Conservation (phyloP, 2,113 vertebrate genomes). For the Lycaon pictus region DNA sequence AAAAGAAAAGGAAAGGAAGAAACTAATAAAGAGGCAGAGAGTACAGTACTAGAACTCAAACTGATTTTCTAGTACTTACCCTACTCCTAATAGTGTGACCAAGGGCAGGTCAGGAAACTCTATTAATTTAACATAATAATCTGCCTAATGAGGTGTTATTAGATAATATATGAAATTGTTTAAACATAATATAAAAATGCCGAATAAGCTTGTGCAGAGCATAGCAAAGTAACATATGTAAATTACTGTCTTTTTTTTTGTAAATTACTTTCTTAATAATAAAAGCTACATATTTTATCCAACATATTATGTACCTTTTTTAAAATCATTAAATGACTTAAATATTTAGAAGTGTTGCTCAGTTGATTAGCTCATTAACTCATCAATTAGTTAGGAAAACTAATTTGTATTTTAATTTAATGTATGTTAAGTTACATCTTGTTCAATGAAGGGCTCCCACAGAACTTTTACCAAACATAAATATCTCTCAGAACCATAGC, state of each 20-base stretch:
- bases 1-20: neutral
- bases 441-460: neutral
- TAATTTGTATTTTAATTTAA: neutral
- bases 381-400: neutral
- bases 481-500: neutral
- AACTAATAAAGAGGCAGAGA: neutral
- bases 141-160: neutral
- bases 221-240: neutral
- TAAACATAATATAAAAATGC: neutral
- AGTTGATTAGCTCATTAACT: neutral
- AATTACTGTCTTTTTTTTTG: neutral
- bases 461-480: neutral
- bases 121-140: constrained; percentile 29
- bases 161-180: constrained; percentile 31
- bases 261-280: neutral
- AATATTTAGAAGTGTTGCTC: constrained; percentile 13
- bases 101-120: neutral
- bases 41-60: neutral
- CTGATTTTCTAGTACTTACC: neutral
- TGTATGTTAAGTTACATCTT: neutral
- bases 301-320: neutral
- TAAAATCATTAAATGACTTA: constrained; percentile 12
- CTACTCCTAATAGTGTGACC: neutral
- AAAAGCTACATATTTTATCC: neutral
- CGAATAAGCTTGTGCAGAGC: neutral